phyloP scores from a whole-genome alignment of 2,113 vertebrate species.

The Pheucticus melanocephalus region DNA sequence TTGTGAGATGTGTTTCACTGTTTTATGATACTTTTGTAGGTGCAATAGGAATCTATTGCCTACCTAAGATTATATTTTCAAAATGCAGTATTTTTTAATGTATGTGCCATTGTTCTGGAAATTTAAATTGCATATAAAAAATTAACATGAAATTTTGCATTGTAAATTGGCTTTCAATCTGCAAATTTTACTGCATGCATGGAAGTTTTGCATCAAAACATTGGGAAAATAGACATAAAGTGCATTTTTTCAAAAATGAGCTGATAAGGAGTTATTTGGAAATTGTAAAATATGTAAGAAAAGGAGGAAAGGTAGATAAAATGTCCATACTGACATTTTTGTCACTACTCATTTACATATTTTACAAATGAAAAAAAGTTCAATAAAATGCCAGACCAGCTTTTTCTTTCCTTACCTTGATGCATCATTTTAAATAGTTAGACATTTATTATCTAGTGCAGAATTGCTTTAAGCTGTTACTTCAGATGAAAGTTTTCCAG shows the following conservation, averaged over 20 bases:
- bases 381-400: background rate
- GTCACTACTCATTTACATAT: background rate
- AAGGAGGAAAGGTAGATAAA: background rate
- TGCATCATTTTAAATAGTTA: background rate
- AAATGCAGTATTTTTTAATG: background rate
- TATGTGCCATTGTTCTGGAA: background rate
- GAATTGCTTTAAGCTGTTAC: background rate
- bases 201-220: background rate
- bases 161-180: constrained; percentile 13
- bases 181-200: background rate
- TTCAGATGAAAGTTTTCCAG: background rate
- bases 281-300: background rate
- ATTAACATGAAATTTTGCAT: constrained; percentile 17
- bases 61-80: background rate
- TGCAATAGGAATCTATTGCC: background rate
- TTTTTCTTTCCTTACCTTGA: background rate
- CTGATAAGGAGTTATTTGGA: background rate
- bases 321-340: background rate
- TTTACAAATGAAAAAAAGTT: background rate
- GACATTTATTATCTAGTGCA: background rate
- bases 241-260: background rate
- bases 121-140: constrained; percentile 23
- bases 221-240: background rate
- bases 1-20: background rate
- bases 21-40: background rate